These are phyloP conservation scores for Caenorhabditis brenneri DNA, from an alignment of 1,140 invertebrate genomes.

Conservation along the genomic window DNA sequence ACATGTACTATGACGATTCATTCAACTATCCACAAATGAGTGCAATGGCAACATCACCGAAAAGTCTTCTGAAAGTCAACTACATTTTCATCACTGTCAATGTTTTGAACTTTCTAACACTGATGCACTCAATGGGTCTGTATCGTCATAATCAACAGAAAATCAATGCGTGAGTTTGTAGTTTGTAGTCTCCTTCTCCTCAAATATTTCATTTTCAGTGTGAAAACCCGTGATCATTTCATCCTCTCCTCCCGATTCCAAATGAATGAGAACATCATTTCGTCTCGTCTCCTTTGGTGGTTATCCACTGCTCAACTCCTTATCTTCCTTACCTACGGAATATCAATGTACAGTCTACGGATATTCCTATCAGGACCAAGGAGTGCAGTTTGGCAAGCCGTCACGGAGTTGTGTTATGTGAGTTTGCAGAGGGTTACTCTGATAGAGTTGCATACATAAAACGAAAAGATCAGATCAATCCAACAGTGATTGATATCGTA, in stretches of 20 bases:
- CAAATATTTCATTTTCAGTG: not conserved
- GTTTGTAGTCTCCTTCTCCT: not conserved
- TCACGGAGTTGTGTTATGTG: not conserved
- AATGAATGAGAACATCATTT: constrained; percentile 1
- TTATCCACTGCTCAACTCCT: not conserved
- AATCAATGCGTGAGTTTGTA: not conserved
- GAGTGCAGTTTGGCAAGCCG: not conserved
- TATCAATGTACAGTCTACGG: not conserved
- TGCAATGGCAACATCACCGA: not conserved
- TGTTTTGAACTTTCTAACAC: not conserved
- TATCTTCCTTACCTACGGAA: not conserved
- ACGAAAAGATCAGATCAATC: no score
- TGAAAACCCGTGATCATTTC: not conserved
- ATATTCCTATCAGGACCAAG: not conserved
- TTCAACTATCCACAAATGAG: constrained; percentile 13
- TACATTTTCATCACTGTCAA: constrained; percentile 5
- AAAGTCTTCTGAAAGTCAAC: not conserved
- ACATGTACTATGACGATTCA: constrained; percentile 10
- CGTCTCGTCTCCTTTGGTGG: not conserved
- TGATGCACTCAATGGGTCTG: not conserved
- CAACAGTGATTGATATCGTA: no score
- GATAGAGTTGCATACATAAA: no score
- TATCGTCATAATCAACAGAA: constrained; percentile 2
- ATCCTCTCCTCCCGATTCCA: not conserved
- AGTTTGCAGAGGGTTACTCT: no score